phyloP scores from a whole-genome alignment of 2,113 vertebrate species.

The Pelvicachromis taeniatus region DNA sequence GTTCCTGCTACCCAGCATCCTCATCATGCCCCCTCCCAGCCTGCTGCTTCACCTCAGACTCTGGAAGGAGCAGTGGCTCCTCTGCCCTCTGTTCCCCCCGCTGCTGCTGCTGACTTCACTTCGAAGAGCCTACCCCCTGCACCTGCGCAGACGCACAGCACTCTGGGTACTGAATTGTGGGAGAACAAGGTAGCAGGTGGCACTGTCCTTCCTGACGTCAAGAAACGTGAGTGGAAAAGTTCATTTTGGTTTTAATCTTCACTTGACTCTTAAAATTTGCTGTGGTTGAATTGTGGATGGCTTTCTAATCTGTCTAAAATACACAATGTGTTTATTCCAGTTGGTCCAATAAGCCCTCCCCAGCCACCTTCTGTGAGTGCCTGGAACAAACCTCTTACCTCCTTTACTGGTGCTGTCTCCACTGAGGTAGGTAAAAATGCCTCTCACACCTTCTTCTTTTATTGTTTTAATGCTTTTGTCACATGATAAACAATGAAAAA shows the following conservation, averaged over 20 bases:
- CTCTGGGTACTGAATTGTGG: constrained; percentile 88
- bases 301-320: background rate
- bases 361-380: constrained; percentile 97
- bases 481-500: background rate
- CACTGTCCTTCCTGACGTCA: constrained; percentile 84
- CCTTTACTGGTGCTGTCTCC: constrained; percentile 83
- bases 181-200: constrained; percentile 87
- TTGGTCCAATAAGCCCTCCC: constrained; percentile 94
- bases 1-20: constrained; percentile 58
- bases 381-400: constrained; percentile 98
- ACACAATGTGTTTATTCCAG: constrained; percentile 62
- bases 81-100: constrained; percentile 56
- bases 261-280: background rate
- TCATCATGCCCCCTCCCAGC: constrained; percentile 56
- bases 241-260: background rate
- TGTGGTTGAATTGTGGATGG: background rate
- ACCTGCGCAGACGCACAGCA: constrained; percentile 75
- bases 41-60: constrained; percentile 52
- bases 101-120: constrained; percentile 74
- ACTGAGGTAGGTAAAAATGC: constrained; percentile 76
- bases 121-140: constrained; percentile 72
- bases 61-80: constrained; percentile 61
- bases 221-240: constrained; percentile 84
- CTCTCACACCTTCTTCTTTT: too few species aligned
- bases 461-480: background rate